Base-by-base conservation (phyloP, 2,888 invertebrate genomes). In the Argyresthia goedartella region DNA sequence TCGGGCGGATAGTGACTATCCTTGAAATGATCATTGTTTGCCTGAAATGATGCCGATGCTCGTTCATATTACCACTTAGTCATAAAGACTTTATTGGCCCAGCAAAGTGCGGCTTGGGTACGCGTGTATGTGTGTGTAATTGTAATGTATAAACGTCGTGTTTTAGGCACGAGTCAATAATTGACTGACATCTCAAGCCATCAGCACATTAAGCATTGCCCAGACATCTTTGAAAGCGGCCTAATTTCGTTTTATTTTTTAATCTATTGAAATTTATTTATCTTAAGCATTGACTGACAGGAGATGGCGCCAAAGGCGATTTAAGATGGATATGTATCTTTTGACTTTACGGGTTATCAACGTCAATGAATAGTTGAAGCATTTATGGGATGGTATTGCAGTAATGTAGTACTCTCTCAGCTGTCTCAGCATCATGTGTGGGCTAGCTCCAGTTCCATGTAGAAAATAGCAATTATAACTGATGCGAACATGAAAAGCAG, bases 271-370 rank as follows among this genome's bases (percentile, higher is more conserved):
- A 81, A 77, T 73, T 71, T 72, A 71, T 73, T 77, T 49, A 35
- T 49, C 25, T 52, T 36, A 49, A 49, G 15, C 48, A 70, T 74
- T 82, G 85, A 85, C 76, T 82, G 85, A 71, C 82, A 8, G 25
- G 47, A 81, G 76, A 76, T 81, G 85, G 82, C 81, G 84, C 85
- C 81, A 76, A 76, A 73, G 82, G 84, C 81, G 61, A 67, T 74
- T 73, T 69, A 68, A 76, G 79, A 82, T 82, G 72, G 70, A 80
- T 77, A 76, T 14, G 41, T 50, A 44, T 43, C 44, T 50, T 36
- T 52, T 14, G 48, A 52, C 45, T 49, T n/a, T 10, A 36, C 13
- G 39, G 35, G 15, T 52, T 49, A 39, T 39, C 49, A 49, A 49
- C 49, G 39, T 49, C 49, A 47, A 47, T 49, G 36, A 49, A 39